These are phyloP conservation scores for Lycia hirtaria DNA, from an alignment of 2,888 invertebrate genomes.

Conservation along the genomic window DNA sequence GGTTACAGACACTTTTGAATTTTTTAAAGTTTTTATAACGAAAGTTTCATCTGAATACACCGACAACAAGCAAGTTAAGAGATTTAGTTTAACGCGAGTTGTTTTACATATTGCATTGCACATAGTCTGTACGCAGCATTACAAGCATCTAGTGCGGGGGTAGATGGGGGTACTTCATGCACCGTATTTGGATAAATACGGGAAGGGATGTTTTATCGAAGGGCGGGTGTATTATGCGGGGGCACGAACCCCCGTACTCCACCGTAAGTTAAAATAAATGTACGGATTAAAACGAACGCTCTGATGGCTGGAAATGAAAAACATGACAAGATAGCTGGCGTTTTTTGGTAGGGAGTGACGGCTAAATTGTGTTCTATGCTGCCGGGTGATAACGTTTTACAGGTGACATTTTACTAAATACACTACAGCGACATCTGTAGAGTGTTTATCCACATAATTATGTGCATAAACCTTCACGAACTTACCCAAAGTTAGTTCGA, in stretches of 20 bases:
- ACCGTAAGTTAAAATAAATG: slow-evolving; percentile 52
- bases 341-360: slow-evolving; percentile 8
- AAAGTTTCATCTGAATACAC: too few relatives aligned
- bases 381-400: background rate
- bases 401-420: too few relatives aligned
- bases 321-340: slow-evolving; percentile 11
- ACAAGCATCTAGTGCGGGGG: slow-evolving; percentile 25
- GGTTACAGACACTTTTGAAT: too few relatives aligned
- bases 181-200: slow-evolving; percentile 50
- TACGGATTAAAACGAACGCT: slow-evolving; percentile 50
- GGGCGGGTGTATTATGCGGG: slow-evolving; percentile 55
- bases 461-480: too few relatives aligned
- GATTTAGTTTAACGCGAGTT: background rate
- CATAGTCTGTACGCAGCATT: background rate
- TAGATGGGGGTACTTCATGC: slow-evolving; percentile 36
- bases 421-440: too few relatives aligned
- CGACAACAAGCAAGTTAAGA: too few relatives aligned
- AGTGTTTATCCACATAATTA: too few relatives aligned
- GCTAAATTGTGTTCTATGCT: background rate
- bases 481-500: too few relatives aligned
- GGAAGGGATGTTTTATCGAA: slow-evolving; percentile 55
- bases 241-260: slow-evolving; percentile 50
- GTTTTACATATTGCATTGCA: background rate
- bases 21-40: too few relatives aligned
- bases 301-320: slow-evolving; percentile 25